Conservation (phyloP, 2,113 vertebrate genomes). For the Accipiter cooperii region DNA sequence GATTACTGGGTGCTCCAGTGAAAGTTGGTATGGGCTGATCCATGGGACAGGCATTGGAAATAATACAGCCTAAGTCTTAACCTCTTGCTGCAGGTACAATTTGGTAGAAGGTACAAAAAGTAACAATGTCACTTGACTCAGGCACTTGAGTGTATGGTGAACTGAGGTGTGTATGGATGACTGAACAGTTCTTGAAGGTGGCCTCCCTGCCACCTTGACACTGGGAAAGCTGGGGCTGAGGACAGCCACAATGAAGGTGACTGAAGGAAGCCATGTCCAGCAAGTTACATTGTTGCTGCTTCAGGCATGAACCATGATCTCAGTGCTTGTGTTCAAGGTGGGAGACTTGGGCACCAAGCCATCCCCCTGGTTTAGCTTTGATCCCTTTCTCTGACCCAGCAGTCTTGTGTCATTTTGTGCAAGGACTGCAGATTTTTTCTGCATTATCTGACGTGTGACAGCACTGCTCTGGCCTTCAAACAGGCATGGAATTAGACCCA, state of each 20-base stretch:
- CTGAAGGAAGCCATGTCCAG: not conserved
- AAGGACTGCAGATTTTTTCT: not conserved
- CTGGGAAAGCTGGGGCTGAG: not conserved
- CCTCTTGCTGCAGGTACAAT: not conserved
- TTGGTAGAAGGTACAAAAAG: not conserved
- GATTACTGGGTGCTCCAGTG: not conserved
- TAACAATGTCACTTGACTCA: fast-evolving
- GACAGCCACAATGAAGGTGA: fast-evolving
- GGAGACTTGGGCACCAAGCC: not conserved
- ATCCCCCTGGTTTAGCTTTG: not conserved
- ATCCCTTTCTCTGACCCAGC: no score
- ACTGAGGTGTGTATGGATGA: not conserved
- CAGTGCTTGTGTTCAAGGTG: fast-evolving
- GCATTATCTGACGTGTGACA: not conserved
- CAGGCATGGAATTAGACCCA: not conserved
- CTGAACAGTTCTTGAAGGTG: fast-evolving
- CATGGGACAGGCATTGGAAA: fast-evolving
- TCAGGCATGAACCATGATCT: not conserved
- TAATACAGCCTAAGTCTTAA: fast-evolving
- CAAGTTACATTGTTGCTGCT: not conserved
- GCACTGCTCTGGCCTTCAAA: not conserved
- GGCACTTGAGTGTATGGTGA: not conserved
- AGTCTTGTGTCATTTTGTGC: not conserved
- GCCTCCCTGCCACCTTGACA: not conserved
- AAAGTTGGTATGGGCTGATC: not conserved